Percentiles rank a stretch among this genome's conserved stretches.
phyloP scores from a whole-genome alignment of 1,140 invertebrate genomes.

The Diabrotica undecimpunctata region DNA sequence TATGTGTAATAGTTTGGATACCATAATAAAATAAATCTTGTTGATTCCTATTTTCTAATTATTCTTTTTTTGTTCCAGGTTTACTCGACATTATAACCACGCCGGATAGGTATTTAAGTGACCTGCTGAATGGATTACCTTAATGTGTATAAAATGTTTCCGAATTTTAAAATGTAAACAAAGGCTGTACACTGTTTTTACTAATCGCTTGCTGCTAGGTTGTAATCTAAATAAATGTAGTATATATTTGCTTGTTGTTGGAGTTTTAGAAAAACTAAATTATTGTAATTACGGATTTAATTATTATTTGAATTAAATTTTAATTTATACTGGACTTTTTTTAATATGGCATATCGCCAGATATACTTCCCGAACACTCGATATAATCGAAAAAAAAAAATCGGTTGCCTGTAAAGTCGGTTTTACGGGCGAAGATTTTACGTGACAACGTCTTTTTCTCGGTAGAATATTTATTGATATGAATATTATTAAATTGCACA shows the following conservation, averaged over 20 bases:
- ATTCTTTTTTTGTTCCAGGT: constrained; percentile 51
- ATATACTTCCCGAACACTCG: no score
- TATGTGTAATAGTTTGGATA: no score
- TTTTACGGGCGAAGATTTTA: no score
- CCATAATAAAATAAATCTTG: no score
- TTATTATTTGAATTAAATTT: constrained; percentile 20
- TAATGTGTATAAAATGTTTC: constrained; percentile 17
- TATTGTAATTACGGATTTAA: constrained; percentile 25
- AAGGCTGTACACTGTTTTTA: constrained; percentile 23
- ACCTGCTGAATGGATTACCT: constrained; percentile 49
- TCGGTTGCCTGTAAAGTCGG: no score
- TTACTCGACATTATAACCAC: constrained; percentile 60
- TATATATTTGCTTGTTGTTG: constrained; percentile 20
- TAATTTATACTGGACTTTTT: not conserved
- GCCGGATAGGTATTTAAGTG: constrained; percentile 57
- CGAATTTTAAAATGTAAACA: constrained; percentile 14
- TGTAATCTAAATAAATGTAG: constrained; percentile 17
- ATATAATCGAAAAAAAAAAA: no score
- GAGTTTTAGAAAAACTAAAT: constrained; percentile 28
- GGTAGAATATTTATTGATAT: no score
- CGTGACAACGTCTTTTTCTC: no score
- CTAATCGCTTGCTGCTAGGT: constrained; percentile 24
- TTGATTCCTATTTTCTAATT: constrained; percentile 21
- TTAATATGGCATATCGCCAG: no score
- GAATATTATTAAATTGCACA: no score